Evolutionary conservation across 2,797 vertebrate genomes (phyloP).

Genomic region (Rhabdophis nuchalis): DNA sequence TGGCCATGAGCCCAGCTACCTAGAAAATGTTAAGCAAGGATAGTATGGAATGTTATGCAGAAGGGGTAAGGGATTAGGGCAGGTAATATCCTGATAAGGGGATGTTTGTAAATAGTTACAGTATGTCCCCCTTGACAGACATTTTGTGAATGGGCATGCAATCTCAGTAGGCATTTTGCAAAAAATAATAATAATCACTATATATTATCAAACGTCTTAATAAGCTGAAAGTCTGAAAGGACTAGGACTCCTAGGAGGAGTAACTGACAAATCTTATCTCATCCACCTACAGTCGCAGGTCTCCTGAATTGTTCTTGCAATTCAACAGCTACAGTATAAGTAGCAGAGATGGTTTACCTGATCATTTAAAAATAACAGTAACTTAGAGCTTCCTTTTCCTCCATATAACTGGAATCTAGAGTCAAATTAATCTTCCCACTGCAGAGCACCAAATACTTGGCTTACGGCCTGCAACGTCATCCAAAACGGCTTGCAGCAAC

Average conservation of each 20-base stretch:
- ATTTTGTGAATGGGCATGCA: background rate
- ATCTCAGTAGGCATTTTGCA: background rate
- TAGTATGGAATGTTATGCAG: background rate
- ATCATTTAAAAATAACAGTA: background rate
- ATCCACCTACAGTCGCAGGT: background rate
- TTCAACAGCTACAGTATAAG: background rate
- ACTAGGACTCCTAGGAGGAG: background rate
- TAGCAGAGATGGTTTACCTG: background rate
- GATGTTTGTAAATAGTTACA: background rate
- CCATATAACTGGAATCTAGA: background rate
- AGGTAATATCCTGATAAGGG: background rate
- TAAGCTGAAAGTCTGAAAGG: background rate
- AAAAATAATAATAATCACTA: background rate
- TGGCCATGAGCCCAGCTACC: background rate
- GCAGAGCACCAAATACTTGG: background rate
- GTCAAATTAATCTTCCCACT: background rate
- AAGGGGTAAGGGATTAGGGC: background rate
- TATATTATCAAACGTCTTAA: background rate
- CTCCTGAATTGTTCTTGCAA: background rate
- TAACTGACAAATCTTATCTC: background rate
- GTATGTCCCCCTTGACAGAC: background rate
- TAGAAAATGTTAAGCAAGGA: background rate
- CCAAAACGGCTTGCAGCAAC: conserved; percentile 5
- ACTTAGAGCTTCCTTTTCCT: background rate
- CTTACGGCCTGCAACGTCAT: background rate